A percentile compares a stretch with the other conserved stretches of the same genome.
These are phyloP conservation scores for Sinodicranocentrus sp. DNA, from an alignment of 2,888 invertebrate genomes.

Conservation along the genomic window DNA sequence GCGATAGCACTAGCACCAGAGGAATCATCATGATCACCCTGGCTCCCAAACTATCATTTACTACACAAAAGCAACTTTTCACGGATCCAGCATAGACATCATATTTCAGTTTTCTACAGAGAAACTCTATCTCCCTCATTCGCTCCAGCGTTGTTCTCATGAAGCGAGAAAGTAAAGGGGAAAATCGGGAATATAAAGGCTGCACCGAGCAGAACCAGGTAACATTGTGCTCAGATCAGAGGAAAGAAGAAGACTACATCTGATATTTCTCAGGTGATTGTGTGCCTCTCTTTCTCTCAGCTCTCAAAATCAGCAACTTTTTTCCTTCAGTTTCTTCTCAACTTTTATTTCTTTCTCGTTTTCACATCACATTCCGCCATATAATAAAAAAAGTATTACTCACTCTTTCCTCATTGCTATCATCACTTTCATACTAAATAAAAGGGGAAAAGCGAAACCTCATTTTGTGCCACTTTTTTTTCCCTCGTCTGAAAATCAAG, in stretches of 20 bases:
- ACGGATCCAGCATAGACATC: conserved; percentile 24
- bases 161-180: not conserved
- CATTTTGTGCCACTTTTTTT: too few species aligned
- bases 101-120: conserved; percentile 41
- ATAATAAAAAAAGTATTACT: too few species aligned
- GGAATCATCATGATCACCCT: conserved; percentile 54
- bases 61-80: conserved; percentile 24
- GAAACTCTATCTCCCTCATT: not conserved
- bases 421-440: too few species aligned
- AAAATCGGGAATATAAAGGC: conserved; percentile 41
- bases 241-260: conserved; percentile 37
- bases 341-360: too few species aligned
- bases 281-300: not conserved
- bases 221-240: conserved; percentile 48
- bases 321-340: too few species aligned
- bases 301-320: too few species aligned
- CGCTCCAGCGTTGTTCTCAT: not conserved
- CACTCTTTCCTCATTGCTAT: too few species aligned
- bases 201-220: conserved; percentile 40
- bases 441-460: too few species aligned
- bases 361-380: too few species aligned
- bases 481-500: too few species aligned
- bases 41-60: conserved; percentile 45
- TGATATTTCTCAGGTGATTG: conserved; percentile 53
- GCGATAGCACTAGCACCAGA: conserved; percentile 10